Conservation (phyloP, 2,797 vertebrate genomes). For the Pipistrellus pipistrellus region DNA sequence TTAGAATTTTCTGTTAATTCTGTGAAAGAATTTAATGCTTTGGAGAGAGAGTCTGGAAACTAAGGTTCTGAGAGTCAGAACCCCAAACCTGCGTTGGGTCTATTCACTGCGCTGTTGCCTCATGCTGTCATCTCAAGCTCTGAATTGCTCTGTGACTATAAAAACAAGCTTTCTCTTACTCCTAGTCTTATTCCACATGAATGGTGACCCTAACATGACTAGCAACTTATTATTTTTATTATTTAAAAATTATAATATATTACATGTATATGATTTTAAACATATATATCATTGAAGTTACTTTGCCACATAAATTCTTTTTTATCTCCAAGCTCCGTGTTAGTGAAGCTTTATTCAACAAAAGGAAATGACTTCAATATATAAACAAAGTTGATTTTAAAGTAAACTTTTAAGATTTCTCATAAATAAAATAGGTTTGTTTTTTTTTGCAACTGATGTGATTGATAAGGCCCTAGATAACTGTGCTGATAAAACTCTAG, state of each 20-base stretch:
- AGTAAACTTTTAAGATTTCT: not conserved
- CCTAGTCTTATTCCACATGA: not conserved
- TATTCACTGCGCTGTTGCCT: rapidly evolving
- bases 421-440: conserved; percentile 30
- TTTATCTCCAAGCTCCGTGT: not conserved
- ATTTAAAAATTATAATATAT: not conserved
- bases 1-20: not conserved
- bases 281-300: not conserved
- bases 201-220: not conserved
- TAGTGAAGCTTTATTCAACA: not conserved
- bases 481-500: not conserved
- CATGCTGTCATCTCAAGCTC: not conserved
- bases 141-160: not conserved
- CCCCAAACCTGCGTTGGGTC: not conserved
- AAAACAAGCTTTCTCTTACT: not conserved
- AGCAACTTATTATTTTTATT: not conserved
- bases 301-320: conserved; percentile 14
- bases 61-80: not conserved
- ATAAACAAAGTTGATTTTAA: conserved; percentile 33
- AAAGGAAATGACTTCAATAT: conserved; percentile 16
- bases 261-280: not conserved
- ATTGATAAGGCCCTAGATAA: not conserved
- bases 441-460: not conserved
- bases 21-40: not conserved
- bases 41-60: not conserved